Percentiles rank a stretch among this genome's conserved stretches.
phyloP scores from a whole-genome alignment of 2,113 vertebrate species.

The Leptobrachium ailaonicum region DNA sequence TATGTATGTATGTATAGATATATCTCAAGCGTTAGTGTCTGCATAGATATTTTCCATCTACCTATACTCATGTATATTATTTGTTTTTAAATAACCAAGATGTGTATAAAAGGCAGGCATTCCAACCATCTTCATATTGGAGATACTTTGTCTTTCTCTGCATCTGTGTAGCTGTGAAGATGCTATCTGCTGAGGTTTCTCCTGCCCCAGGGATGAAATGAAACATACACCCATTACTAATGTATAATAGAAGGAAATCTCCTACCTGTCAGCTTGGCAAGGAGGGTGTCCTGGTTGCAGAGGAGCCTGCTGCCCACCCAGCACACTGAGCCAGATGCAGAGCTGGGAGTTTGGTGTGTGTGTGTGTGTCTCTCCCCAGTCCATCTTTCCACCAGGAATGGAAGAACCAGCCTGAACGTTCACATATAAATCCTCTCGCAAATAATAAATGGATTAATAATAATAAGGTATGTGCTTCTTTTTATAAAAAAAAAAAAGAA shows the following conservation, averaged over 20 bases:
- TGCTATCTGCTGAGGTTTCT: no score
- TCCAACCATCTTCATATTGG: no score
- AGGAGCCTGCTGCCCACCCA: conserved; percentile 1
- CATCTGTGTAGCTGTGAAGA: no score
- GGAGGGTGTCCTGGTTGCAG: conserved; percentile 21
- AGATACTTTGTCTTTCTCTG: no score
- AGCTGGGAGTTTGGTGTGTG: conserved; percentile 58
- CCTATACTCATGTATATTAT: background rate
- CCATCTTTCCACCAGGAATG: conserved; percentile 86
- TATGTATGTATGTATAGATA: background rate
- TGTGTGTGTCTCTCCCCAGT: conserved; percentile 68
- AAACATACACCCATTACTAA: background rate
- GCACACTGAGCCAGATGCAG: conserved; percentile 51
- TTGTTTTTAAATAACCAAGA: background rate
- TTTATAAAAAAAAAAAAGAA: conserved; percentile 97
- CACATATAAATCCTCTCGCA: conserved; percentile 98
- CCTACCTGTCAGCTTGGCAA: background rate
- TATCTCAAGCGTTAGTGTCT: background rate
- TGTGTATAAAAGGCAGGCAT: background rate
- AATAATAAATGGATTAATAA: conserved; percentile 99
- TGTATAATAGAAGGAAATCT: background rate
- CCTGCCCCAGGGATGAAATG: no score
- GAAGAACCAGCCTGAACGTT: conserved; percentile 87
- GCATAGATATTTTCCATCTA: background rate
- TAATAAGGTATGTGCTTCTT: conserved; percentile 99